A percentile compares a stretch with the other conserved stretches of the same genome.
Conservation (phyloP, 2,797 vertebrate species). For the Enteromius mattozi region DNA sequence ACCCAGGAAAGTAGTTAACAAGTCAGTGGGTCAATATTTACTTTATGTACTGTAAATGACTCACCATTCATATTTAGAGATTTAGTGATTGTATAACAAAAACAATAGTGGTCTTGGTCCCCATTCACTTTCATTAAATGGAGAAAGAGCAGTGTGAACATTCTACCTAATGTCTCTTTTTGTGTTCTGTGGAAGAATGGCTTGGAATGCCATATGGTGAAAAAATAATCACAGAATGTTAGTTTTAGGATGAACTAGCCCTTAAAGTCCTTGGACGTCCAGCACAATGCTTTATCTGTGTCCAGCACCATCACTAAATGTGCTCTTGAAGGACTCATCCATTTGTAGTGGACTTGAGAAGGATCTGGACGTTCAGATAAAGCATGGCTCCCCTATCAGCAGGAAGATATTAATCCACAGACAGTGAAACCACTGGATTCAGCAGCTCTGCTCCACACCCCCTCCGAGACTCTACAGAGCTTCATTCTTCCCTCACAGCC, state of each 20-base stretch:
- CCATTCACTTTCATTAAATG: neutral
- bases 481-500: conserved; percentile 46
- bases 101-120: neutral
- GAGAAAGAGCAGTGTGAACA: neutral
- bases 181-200: conserved; percentile 5
- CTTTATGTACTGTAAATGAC: neutral
- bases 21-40: neutral
- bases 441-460: conserved; percentile 45
- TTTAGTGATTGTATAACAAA: neutral
- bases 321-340: neutral
- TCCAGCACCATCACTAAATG: conserved; percentile 16
- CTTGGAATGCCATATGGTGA: neutral
- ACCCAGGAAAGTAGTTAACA: neutral
- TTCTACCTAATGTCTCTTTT: neutral
- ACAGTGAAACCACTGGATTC: conserved; percentile 57
- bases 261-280: neutral
- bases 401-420: conserved; percentile 59
- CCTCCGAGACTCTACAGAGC: conserved; percentile 46
- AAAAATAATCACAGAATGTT: neutral
- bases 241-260: neutral
- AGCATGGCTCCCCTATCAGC: conserved; percentile 60
- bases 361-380: conserved; percentile 36
- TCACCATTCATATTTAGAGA: neutral
- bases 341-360: conserved; percentile 53
- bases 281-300: conserved; percentile 18